Evolutionary conservation across 2,797 vertebrate species (phyloP), one percentile per base, ranked within the genome.

Genomic region (Poecile montanus): DNA sequence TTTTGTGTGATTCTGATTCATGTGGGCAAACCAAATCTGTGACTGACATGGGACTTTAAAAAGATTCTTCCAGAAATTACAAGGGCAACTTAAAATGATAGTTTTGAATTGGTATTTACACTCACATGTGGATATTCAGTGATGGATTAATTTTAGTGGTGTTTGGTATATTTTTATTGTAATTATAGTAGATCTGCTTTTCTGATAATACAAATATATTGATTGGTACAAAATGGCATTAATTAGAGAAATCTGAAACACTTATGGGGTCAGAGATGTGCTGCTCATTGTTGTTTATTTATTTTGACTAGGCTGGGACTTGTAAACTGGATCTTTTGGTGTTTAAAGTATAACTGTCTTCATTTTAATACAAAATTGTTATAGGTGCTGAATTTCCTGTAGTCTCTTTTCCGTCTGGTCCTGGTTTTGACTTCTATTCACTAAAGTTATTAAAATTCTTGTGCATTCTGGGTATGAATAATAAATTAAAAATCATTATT

Each of bases 101-200:
- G 90, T 96, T 96, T 96, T 96, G 94, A 97, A 96, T 66, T 97
- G 94, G 88, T 94, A 83, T 97, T 97, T 97, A 77, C 93, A 84
- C 63, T 97, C 80, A 47, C n/a, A 54, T 77, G 79, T 95, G 97
- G 97, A 95, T 97, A 97, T 96, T 97, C 94, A 96, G 85, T 73
- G 25, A 17, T 77, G 58, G 26, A 30, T 30, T 72, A 82, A 61
- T 97, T 96, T 94, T 80, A 77, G 50, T 91, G 66, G 2, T 34
- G 34, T 29, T n/a, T 34, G 10, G 7, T 34, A 21, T 51, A 96
- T 96, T 96, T 82, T 36, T 38, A 85, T 63, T 44, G 22, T 16
- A 20, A 23, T 12, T 56, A 12, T 12, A 27, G 13, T 2, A 75
- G 32, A 32, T 9, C 11, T 75, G 13, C 10, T 48, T 68, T 48